phyloP scores from a whole-genome alignment of 2,113 vertebrate species.

The Corythaixoides concolor region DNA sequence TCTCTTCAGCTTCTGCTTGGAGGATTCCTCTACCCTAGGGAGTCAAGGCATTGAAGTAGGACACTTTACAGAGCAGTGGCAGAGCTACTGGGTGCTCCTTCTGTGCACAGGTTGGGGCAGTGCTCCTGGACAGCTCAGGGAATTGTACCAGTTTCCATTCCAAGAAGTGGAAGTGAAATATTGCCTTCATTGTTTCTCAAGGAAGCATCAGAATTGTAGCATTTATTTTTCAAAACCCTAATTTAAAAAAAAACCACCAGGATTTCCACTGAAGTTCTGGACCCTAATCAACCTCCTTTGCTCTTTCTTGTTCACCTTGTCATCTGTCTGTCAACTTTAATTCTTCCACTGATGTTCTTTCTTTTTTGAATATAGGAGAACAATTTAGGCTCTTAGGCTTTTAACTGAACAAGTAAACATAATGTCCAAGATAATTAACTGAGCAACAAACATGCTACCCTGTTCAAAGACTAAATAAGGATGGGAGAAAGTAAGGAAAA shows the following conservation, averaged over 20 bases:
- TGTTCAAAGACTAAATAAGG: neutral
- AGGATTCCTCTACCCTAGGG: neutral
- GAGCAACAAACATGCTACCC: neutral
- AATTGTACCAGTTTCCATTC: neutral
- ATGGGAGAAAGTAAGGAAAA: neutral
- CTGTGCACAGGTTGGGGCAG: rapidly evolving
- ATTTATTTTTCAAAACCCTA: neutral
- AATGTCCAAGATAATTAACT: neutral
- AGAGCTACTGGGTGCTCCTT: neutral
- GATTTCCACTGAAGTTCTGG: neutral
- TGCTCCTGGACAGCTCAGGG: too few species aligned
- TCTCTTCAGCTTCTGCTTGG: neutral
- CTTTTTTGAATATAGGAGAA: neutral
- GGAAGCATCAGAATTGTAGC: neutral
- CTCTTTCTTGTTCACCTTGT: neutral
- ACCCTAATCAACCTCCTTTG: neutral
- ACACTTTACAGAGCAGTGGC: neutral
- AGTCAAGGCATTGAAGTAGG: neutral
- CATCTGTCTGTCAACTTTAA: neutral
- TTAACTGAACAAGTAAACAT: neutral
- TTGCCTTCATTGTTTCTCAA: neutral
- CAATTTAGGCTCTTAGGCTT: neutral
- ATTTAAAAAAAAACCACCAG: neutral
- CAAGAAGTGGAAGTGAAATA: neutral
- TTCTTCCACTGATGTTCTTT: neutral